Evolutionary conservation across 2,113 vertebrate species (phyloP), one percentile per base, ranked within the genome.

Genomic region (Barbus barbus): DNA sequence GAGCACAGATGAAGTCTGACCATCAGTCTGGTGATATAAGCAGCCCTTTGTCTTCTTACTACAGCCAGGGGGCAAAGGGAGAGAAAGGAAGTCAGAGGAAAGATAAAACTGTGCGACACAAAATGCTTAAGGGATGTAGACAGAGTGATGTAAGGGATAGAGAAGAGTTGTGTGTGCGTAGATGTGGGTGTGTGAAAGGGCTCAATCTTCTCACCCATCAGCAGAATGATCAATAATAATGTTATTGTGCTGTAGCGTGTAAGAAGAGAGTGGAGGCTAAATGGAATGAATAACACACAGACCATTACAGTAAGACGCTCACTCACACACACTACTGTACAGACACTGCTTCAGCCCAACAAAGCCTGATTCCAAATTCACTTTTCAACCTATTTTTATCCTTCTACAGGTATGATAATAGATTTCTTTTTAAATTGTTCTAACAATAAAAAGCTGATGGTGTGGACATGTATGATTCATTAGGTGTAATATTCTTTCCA

Each of bases 21-120:
- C 86, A 87, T 84, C 83, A 82, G 76, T 87, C 83, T 41, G 38
- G 31, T 44, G 73, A 82, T 72, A 80, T 71, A 83, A 81, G 48
- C 18, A 48, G 83, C 63, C 51, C 33, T 82, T 77, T 82, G 73
- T 82, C 78, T 73, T 78, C 86, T 28, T 16, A 78, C 41, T 74
- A 84, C 58, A 83, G 81, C 73, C 83, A 61, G 18, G 63, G 65
- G 78, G 71, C 60, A 41, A 73, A 56, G 61, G n/a, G 3, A 58
- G 14, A 63, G 60, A 84, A 73, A 60, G 33, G 5, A 33, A 41
- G 58, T 78, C 20, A 63, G 26, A 75, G 58, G 73, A 63, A 3
- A 51, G 73, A 48, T 11, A 61, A 63, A 83, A 48, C 56, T 46
- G 24, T n/a, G 28, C 53, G 61, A 78, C 46, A 26, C 22, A 53